Evolutionary conservation across 2,888 invertebrate genomes (phyloP).

Genomic region (Acleris cristana): DNA sequence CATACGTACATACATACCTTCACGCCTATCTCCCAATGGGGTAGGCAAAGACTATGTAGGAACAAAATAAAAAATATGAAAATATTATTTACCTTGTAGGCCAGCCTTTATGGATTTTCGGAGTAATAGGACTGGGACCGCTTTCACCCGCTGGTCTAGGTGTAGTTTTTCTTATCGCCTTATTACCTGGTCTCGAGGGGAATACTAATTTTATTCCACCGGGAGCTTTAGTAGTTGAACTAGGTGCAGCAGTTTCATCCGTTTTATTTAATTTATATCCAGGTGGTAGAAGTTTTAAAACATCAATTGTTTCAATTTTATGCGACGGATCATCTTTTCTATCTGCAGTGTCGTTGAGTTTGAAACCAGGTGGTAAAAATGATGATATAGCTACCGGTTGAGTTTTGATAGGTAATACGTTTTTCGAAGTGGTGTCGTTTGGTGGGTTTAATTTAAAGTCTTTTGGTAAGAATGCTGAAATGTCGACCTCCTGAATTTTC

Average conservation of each 20-base stretch:
- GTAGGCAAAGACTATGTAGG: no score
- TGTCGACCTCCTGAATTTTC: conserved; percentile 70
- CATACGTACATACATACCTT: no score
- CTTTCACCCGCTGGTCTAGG: conserved; percentile 73
- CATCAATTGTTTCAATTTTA: conserved; percentile 42
- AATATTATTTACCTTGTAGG: conserved; percentile 88
- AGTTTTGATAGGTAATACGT: conserved; percentile 54
- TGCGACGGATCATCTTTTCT: conserved; percentile 31
- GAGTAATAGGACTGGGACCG: conserved; percentile 77
- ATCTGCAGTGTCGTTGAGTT: conserved; percentile 35
- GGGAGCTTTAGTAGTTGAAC: conserved; percentile 69
- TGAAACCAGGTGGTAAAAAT: conserved; percentile 84
- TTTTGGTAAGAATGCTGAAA: conserved; percentile 85
- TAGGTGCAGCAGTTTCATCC: conserved; percentile 51
- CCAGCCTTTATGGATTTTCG: conserved; percentile 93
- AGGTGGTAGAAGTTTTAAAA: conserved; percentile 70
- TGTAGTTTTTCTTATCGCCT: conserved; percentile 84
- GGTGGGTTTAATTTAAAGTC: conserved; percentile 79
- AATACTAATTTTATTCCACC: conserved; percentile 88
- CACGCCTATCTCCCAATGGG: no score
- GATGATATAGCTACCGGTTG: conserved; percentile 81
- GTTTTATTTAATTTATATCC: conserved; percentile 70
- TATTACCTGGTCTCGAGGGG: conserved; percentile 90
- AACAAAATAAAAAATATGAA: conserved; percentile 9
- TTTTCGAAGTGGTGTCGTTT: conserved; percentile 61